These are phyloP conservation scores for Phrynosoma platyrhinos DNA, from an alignment of 2,113 vertebrate species.

Conservation along the genomic window DNA sequence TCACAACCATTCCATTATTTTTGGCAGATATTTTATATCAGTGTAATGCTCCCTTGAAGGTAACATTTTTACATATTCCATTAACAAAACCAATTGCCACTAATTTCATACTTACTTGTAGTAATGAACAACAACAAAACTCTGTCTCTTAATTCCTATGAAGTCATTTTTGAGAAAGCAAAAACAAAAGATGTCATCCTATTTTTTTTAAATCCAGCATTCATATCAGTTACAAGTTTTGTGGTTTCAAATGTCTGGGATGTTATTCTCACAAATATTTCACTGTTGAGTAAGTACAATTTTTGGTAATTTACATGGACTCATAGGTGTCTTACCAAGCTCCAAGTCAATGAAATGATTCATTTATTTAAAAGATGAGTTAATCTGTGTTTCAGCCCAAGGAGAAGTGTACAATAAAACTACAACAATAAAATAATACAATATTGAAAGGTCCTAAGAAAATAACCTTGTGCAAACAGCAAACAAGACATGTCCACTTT, in stretches of 20 bases:
- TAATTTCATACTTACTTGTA: slow-evolving; percentile 15
- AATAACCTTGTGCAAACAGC: not conserved
- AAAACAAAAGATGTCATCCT: not conserved
- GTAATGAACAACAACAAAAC: not conserved
- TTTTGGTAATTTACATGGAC: not conserved
- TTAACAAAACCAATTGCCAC: not conserved
- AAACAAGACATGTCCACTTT: not conserved
- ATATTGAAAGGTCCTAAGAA: not conserved
- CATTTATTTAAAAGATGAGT: not conserved
- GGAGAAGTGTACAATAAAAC: not conserved
- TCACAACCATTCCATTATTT: slow-evolving; percentile 28
- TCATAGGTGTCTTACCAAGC: not conserved
- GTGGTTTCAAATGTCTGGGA: not conserved
- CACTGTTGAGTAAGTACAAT: not conserved
- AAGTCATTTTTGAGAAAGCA: not conserved
- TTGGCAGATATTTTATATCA: not conserved
- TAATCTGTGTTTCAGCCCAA: not conserved
- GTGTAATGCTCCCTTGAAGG: not conserved
- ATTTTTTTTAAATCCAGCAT: not conserved
- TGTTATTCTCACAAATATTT: not conserved
- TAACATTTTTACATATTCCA: not conserved
- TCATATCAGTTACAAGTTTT: not conserved
- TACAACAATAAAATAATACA: not conserved
- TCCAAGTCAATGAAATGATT: not conserved
- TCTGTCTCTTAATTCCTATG: not conserved